A percentile compares a stretch with the other conserved stretches of the same genome.
phyloP scores from a whole-genome alignment of 2,797 vertebrate genomes.

The Muraenolepis orangiensis region DNA sequence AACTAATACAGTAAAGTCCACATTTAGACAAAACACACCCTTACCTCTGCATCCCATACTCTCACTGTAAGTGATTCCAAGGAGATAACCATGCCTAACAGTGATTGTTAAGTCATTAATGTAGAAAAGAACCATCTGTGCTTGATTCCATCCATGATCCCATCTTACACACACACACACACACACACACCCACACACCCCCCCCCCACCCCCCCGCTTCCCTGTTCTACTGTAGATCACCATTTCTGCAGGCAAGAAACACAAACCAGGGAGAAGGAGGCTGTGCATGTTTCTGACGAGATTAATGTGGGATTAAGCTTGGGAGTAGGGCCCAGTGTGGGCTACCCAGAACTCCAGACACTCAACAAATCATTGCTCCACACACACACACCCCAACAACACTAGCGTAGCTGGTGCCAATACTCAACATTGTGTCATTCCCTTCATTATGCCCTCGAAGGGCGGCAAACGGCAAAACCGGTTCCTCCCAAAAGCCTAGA shows the following conservation, averaged over 20 bases:
- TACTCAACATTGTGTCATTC: not conserved
- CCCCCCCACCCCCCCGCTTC: not conserved
- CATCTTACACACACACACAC: slow-evolving; percentile 32
- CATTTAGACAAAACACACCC: not conserved
- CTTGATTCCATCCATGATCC: slow-evolving; percentile 37
- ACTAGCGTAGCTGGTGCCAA: not conserved
- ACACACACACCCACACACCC: slow-evolving; percentile 16
- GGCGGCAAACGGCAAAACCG: not conserved
- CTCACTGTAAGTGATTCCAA: slow-evolving; percentile 6
- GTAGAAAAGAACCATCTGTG: slow-evolving; percentile 73
- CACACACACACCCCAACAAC: not conserved
- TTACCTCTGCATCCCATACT: not conserved
- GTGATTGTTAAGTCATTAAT: slow-evolving; percentile 25
- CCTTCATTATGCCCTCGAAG: not conserved
- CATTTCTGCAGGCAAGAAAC: not conserved
- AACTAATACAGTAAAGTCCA: not conserved
- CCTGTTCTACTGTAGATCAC: not conserved
- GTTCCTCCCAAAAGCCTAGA: not conserved
- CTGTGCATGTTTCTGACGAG: not conserved
- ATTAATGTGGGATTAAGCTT: slow-evolving; percentile 5
- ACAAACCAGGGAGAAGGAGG: not conserved
- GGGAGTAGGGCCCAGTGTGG: not conserved
- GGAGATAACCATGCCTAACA: too few relatives aligned
- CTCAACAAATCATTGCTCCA: not conserved
- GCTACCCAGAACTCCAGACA: not conserved